Base-by-base conservation (phyloP, 2,113 vertebrate genomes). In the Tapirus terrestris region DNA sequence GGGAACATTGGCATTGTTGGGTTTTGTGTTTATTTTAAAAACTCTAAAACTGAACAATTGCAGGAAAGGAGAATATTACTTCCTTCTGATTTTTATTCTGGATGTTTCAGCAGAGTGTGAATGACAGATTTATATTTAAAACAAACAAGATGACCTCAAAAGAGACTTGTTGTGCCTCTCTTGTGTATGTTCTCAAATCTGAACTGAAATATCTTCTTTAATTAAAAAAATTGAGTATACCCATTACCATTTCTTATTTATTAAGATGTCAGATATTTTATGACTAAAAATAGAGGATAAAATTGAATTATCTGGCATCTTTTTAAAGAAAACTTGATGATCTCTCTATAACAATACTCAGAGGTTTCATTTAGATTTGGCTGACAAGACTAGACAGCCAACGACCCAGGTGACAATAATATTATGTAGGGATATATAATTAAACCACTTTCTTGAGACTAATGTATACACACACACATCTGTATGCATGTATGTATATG, bases 21-120 rank as follows among this genome's bases (percentile, higher is more conserved):
- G 31, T 93, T 97, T 92, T 89, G 9, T 70, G 58, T 72, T 96
- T 91, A 92, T 63, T 98, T 79, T 23, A 53, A 89, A 84, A 76
- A 86, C 94, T 92, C 43, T 94, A 89, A 93, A 96, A 60, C 29
- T 85, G 33, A 91, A 58, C 3, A 97, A 90, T 7, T 88, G 53
- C 18, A 96, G 39, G 76, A 96, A 92, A 93, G 16, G 65, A 81
- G 60, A 82, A 21, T 60, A 89, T 86, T 72, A 80, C 17, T 94
- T 96, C 27, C 39, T 96, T 96, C 13, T 87, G 51, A 87, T 48
- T 84, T 33, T 93, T 94, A 83, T 65, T 94, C 45, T 96, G 53
- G 93, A 80, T 76, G 10, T 82, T 96, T 45, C 27, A 83, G 61
- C 45, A 96, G 5, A 72, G 16, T 70, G 79, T 67, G 67, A 95